Evolutionary conservation across 2,888 invertebrate genomes (phyloP).

Genomic region (Dioctria rufipes): DNA sequence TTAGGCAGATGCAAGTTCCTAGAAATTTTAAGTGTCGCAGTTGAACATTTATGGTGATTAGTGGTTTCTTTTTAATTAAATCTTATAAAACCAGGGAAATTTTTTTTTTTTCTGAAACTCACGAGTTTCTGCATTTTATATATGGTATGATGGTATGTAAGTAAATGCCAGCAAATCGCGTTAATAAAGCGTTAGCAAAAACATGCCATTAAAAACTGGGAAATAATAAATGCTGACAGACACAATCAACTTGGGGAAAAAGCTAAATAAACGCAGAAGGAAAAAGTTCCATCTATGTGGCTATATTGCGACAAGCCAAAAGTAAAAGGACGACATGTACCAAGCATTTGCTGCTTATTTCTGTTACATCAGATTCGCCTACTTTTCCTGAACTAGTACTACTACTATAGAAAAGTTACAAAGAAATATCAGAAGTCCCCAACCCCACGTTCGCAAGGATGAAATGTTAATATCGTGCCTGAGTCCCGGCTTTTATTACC

Average conservation of each 20-base stretch:
- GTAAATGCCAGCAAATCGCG: slow-evolving; percentile 37
- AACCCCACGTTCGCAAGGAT: slow-evolving; percentile 4
- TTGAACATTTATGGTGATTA: no score
- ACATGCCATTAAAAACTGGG: slow-evolving; percentile 18
- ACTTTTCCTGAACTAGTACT: neutral
- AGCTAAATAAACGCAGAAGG: neutral
- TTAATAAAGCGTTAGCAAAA: slow-evolving; percentile 37
- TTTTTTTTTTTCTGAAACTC: no score
- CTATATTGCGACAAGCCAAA: neutral
- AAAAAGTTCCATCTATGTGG: slow-evolving; percentile 1
- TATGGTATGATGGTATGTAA: neutral
- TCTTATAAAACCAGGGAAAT: no score
- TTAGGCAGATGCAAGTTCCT: no score
- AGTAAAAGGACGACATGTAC: slow-evolving; percentile 1
- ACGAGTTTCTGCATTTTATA: no score
- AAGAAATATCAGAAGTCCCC: neutral
- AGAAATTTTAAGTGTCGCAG: no score
- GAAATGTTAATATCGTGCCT: slow-evolving; percentile 31
- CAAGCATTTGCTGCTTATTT: slow-evolving; percentile 13
- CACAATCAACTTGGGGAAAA: neutral
- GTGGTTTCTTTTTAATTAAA: no score
- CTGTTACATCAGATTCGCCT: slow-evolving; percentile 23
- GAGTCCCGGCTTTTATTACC: slow-evolving; percentile 28
- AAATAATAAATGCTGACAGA: slow-evolving; percentile 20
- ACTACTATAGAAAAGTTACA: neutral